Evolutionary conservation across 2,113 vertebrate species (phyloP), one percentile per base, ranked within the genome.

Genomic region (Mohoua ochrocephala): DNA sequence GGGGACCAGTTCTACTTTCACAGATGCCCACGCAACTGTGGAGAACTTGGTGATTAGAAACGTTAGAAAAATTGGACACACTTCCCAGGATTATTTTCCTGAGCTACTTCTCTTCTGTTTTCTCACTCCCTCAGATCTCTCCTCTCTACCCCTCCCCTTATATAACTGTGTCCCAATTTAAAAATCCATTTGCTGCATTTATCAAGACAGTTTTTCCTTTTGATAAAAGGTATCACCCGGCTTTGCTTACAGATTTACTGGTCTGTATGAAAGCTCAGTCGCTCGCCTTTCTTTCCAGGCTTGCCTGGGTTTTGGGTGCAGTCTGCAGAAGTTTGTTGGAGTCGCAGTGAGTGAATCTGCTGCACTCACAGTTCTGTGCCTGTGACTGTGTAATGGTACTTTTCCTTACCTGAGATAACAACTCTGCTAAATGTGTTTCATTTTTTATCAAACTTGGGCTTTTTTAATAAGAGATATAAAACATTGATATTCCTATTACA

Each of bases 391-490:
- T 73, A 84, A 93, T 42, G 63, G 89, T 47, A 93, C 92, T 86
- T 91, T 64, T 68, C 87, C 82, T 90, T 97, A 96, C 92, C 96
- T 92, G 68, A 54, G 94, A 93, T 91, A 96, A 94, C 88, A 94
- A 91, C 76, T 82, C 90, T 53, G 77, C 96, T 93, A 94, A 97
- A 96, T 42, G 81, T 93, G 76, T 97, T 97, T 96, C 96, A 95
- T 97, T 96, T 96, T 97, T 97, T 91, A 97, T 97, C 95, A 96
- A 97, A 97, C 92, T 53, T 73, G 63, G 87, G 82, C 87, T 82
- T 95, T 97, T 97, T 97, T 75, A 95, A 97, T 94, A 94, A 56
- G 87, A 95, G 41, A 71, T 63, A 94, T 97, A 97, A 97, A 97
- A 97, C 89, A 93, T 94, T 96, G 82, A 97, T 97, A 95, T 94